Evolutionary conservation across 1,140 invertebrate genomes (phyloP).

Genomic region (Lucilia sericata): DNA sequence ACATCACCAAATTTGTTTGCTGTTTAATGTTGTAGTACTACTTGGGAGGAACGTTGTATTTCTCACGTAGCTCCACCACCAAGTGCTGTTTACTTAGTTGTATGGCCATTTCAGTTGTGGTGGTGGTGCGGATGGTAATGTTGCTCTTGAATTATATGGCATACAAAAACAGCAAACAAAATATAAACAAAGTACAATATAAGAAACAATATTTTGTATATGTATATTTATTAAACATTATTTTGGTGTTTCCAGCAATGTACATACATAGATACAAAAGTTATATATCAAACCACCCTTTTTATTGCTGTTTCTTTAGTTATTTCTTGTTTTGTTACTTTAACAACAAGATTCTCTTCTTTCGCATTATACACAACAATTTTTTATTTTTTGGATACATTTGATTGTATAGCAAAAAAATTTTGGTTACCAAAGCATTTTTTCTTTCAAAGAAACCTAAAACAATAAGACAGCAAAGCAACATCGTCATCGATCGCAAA

Average conservation of each 20-base stretch:
- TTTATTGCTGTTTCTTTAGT: neutral
- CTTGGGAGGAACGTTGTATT: neutral
- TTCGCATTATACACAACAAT: too few species aligned
- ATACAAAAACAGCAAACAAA: neutral
- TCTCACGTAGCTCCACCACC: constrained; percentile 8
- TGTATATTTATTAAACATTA: too few species aligned
- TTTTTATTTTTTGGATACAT: too few species aligned
- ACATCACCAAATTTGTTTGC: neutral
- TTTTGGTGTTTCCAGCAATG: too few species aligned
- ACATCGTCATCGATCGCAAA: neutral
- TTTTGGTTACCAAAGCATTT: too few species aligned
- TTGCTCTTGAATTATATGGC: neutral
- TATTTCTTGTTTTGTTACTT: neutral
- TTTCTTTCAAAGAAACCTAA: too few species aligned
- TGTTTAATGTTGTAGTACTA: neutral
- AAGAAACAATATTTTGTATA: neutral
- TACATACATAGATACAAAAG: too few species aligned
- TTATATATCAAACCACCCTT: neutral
- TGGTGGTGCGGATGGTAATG: neutral
- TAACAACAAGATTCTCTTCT: too few species aligned
- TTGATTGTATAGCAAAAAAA: too few species aligned
- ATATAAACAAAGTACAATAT: neutral
- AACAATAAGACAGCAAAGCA: too few species aligned
- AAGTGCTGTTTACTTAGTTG: neutral
- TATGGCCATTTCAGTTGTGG: neutral